phyloP scores from a whole-genome alignment of 2,797 vertebrate species.

The Spinus pinus region DNA sequence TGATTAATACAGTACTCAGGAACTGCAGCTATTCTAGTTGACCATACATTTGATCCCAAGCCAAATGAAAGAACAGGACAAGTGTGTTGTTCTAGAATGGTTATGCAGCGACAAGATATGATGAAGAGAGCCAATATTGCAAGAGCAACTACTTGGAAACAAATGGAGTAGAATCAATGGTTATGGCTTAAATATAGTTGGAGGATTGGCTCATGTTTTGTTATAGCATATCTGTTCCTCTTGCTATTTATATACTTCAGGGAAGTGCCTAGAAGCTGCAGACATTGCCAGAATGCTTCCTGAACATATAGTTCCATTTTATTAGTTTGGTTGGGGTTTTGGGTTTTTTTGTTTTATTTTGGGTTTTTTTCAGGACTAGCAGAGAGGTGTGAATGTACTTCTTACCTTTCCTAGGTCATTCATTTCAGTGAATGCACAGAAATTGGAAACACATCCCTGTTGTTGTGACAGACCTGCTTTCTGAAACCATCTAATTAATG shows the following conservation, averaged over 20 bases:
- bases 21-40: background rate
- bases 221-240: background rate
- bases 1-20: background rate
- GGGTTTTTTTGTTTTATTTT: background rate
- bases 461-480: conserved; percentile 71
- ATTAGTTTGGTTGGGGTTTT: background rate
- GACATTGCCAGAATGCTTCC: conserved; percentile 8
- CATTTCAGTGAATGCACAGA: conserved; percentile 44
- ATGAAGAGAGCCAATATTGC: background rate
- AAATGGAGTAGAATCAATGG: conserved; percentile 38
- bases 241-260: conserved; percentile 59
- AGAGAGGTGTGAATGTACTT: conserved; percentile 1
- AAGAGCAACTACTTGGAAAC: conserved; percentile 14
- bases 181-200: conserved; percentile 36
- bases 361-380: background rate
- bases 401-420: conserved; percentile 43
- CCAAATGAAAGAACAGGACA: background rate
- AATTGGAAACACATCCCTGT: conserved; percentile 48
- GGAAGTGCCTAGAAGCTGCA: conserved; percentile 50
- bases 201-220: conserved; percentile 9
- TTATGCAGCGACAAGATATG: background rate
- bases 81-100: background rate
- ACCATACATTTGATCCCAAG: background rate
- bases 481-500: conserved; percentile 74
- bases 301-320: conserved; percentile 18